Evolutionary conservation across 2,797 vertebrate species (phyloP).

Genomic region (Anas bahamensis): DNA sequence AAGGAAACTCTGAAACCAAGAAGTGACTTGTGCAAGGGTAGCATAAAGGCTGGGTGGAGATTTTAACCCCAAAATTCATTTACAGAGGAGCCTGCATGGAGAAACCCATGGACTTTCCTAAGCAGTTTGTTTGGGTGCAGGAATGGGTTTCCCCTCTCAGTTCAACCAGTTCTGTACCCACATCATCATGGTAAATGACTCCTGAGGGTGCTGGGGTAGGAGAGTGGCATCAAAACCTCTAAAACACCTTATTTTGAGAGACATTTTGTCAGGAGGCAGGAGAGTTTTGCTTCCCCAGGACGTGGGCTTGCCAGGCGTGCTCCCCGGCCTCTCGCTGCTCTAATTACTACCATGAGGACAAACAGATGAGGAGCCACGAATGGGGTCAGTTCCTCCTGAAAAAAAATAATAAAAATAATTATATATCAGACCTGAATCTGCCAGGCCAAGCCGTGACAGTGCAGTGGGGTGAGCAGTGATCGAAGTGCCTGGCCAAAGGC

Average conservation of each 20-base stretch:
- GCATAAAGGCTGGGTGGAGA: neutral
- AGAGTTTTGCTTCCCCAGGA: constrained; percentile 12
- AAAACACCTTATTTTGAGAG: neutral
- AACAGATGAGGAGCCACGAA: constrained; percentile 19
- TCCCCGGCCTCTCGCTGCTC: neutral
- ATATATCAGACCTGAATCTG: neutral
- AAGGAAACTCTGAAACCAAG: neutral
- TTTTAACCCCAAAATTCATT: neutral
- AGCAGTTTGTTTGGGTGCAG: neutral
- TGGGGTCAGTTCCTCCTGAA: neutral
- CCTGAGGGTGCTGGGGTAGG: neutral
- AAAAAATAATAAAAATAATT: neutral
- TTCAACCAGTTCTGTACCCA: neutral
- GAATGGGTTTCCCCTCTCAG: neutral
- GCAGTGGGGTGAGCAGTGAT: rapidly evolving
- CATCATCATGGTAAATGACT: neutral
- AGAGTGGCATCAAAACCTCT: neutral
- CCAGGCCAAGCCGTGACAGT: neutral
- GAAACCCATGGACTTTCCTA: neutral
- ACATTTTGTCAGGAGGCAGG: constrained; percentile 37
- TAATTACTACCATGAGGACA: constrained; percentile 56
- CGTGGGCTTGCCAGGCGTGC: neutral
- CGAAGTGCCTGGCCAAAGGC: neutral
- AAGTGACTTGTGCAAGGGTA: neutral
- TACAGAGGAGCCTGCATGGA: neutral